phyloP scores from a whole-genome alignment of 2,888 invertebrate genomes.

The Tinea trinotella region DNA sequence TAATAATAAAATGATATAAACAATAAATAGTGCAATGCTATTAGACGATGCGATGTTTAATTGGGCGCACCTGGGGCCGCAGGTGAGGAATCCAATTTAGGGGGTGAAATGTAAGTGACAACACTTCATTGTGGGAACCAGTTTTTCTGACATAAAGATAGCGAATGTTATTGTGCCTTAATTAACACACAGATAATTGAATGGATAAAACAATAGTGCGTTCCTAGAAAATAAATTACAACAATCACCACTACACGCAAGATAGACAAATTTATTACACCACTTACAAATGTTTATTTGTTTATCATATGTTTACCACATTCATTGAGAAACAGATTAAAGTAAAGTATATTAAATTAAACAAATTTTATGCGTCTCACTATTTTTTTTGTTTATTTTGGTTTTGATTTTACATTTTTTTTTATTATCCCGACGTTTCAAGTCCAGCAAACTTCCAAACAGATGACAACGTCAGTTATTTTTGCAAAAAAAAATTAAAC shows the following conservation, averaged over 20 bases:
- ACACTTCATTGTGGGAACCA: constrained; percentile 16
- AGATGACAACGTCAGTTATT: no score
- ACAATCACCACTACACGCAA: constrained; percentile 4
- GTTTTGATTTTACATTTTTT: no score
- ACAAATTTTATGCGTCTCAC: no score
- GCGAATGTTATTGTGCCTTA: constrained; percentile 3
- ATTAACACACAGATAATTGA: constrained; percentile 11
- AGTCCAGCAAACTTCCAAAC: no score
- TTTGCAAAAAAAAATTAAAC: no score
- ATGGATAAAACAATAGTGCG: constrained; percentile 8
- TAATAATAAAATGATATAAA: constrained; percentile 1
- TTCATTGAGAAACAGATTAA: no score
- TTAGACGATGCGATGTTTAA: constrained; percentile 16
- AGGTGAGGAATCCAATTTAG: constrained; percentile 60
- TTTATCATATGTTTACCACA: no score
- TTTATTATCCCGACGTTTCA: no score
- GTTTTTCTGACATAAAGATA: constrained; percentile 16
- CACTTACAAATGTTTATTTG: not conserved
- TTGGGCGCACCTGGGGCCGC: constrained; percentile 27
- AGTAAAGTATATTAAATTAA: no score
- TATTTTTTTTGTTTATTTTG: no score
- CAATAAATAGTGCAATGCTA: constrained; percentile 11
- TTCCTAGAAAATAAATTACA: not conserved
- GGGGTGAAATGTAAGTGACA: constrained; percentile 27
- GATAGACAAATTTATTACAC: not conserved